Evolutionary conservation across 2,113 vertebrate species (phyloP).

Genomic region (Azemiops feae): DNA sequence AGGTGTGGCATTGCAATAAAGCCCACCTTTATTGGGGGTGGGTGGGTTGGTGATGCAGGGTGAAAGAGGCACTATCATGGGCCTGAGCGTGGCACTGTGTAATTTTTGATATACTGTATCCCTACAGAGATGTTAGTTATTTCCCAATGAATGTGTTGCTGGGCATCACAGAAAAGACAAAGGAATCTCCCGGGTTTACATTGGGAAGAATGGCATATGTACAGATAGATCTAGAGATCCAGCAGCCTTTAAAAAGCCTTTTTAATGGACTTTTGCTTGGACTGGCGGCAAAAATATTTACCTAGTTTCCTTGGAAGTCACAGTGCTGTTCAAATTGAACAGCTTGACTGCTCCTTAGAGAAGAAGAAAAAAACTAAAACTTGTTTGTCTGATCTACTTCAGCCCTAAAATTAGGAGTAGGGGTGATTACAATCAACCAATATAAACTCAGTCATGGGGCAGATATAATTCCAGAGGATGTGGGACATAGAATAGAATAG

Average conservation of each 20-base stretch:
- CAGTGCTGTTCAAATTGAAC: neutral
- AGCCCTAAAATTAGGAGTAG: neutral
- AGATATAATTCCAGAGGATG: neutral
- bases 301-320: neutral
- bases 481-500: neutral
- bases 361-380: neutral
- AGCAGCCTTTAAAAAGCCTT: neutral
- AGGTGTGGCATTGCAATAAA: neutral
- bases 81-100: neutral
- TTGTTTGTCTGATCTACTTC: neutral
- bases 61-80: neutral
- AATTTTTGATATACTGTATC: neutral
- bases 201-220: neutral
- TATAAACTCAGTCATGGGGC: neutral
- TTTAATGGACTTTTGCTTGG: neutral
- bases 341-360: neutral
- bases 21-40: neutral
- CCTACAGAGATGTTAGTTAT: neutral
- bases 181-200: neutral
- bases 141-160: neutral
- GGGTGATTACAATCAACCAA: neutral
- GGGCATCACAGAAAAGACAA: neutral
- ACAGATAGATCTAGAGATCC: neutral
- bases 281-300: neutral
- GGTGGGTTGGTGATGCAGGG: accelerated